Conservation (phyloP, 2,888 invertebrate species). For the Catocala nupta region DNA sequence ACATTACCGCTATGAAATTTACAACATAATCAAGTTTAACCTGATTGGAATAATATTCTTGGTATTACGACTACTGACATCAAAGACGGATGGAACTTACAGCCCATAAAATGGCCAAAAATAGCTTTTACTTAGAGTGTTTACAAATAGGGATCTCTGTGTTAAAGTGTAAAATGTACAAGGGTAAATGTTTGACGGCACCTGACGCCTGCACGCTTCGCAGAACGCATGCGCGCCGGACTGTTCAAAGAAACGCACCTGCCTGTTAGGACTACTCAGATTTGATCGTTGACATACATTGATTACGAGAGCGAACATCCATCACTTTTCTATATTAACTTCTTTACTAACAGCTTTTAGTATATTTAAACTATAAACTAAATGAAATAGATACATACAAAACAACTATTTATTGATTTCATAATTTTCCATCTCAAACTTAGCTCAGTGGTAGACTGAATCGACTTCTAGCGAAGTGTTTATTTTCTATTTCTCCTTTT, state of each 20-base stretch:
- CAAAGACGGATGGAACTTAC: slow-evolving; percentile 37
- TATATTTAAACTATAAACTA: too few relatives aligned
- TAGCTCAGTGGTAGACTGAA: too few relatives aligned
- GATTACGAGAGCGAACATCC: too few relatives aligned
- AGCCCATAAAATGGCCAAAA: slow-evolving; percentile 40
- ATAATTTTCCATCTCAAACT: too few relatives aligned
- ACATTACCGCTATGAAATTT: too few relatives aligned
- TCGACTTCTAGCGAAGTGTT: too few relatives aligned
- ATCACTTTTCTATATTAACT: too few relatives aligned
- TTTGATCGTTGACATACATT: neutral
- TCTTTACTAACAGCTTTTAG: too few relatives aligned
- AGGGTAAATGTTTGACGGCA: slow-evolving; percentile 46
- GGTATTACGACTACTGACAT: slow-evolving; percentile 18
- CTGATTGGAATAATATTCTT: slow-evolving; percentile 4
- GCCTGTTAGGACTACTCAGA: neutral
- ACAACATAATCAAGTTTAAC: too few relatives aligned
- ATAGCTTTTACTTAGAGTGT: slow-evolving; percentile 49
- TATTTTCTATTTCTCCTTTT: too few relatives aligned
- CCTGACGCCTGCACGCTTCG: slow-evolving; percentile 34
- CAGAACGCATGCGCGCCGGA: slow-evolving; percentile 43
- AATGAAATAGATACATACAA: too few relatives aligned
- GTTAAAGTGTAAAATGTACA: slow-evolving; percentile 34
- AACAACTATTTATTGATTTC: too few relatives aligned
- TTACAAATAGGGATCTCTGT: slow-evolving; percentile 46
- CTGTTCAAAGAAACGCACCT: slow-evolving; percentile 14